Evolutionary conservation across 2,113 vertebrate genomes (phyloP), one percentile per base, ranked within the genome.

Genomic region (Megaceryle torquata): DNA sequence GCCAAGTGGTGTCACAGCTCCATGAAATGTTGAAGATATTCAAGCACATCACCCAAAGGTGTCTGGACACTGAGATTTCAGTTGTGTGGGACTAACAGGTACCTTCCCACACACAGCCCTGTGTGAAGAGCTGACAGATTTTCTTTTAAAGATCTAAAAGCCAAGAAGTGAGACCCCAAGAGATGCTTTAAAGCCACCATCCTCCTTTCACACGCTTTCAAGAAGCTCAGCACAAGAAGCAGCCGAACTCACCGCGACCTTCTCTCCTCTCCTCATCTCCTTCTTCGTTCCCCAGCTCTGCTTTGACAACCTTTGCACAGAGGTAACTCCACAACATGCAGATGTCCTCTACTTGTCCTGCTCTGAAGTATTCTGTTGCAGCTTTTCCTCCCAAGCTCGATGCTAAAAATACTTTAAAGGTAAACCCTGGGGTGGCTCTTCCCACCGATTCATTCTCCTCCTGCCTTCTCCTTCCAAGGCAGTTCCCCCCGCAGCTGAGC

Each of bases 371-470:
- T 10, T 71, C 2, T 0, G 26, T 12, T 46, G 61, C 71, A 92
- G 96, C 46, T 76, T 85, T 91, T 94, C 59, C 88, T 86, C 20
- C 28, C 9, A 2, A 86, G 71, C 86, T 87, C 18, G 0, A 19
- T 26, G 65, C 95, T 95, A 91, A 97, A 97, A 97, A 92, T 83
- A 91, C 67, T 88, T 89, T 61, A 5, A 87, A 82, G 57, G 64
- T 76, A 92, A 89, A 65, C 60, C 86, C 94, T 65, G 64, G 84
- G 43, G 82, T n/a, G 25, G 65, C 64, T 93, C 67, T 24, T 82
- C 21, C 31, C 37, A 63, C 56, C 9, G 4, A 33, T 15, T 2
- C 46, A 2, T 60, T 29, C 86, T 84, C 78, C 51, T 88, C 48
- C 76, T 44, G 43, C 67, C 64, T 54, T 80, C 63, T 77, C 79